Evolutionary conservation across 2,888 invertebrate genomes (phyloP).

Genomic region (Priocnemis perturbator): DNA sequence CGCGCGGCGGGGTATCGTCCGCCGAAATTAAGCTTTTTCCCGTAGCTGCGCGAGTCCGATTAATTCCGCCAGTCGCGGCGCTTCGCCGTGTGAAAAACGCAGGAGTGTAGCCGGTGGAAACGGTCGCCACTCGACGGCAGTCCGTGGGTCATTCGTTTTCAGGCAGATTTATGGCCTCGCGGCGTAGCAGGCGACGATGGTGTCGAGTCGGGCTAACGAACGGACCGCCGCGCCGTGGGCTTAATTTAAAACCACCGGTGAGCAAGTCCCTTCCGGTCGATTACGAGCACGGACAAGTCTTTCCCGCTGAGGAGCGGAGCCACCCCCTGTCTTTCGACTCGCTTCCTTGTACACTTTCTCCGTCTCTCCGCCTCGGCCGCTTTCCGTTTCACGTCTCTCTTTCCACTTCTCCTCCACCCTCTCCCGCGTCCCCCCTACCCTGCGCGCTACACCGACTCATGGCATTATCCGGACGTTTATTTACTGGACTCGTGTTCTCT

Average conservation of each 20-base stretch:
- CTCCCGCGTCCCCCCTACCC: conserved; percentile 3
- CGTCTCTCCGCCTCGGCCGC: conserved; percentile 12
- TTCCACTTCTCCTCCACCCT: conserved; percentile 22
- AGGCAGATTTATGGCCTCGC: conserved; percentile 55
- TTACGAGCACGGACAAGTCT: conserved; percentile 62
- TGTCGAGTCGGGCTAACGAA: conserved; percentile 56
- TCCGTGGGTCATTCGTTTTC: conserved; percentile 49
- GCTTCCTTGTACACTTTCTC: conserved; percentile 38
- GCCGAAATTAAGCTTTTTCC: conserved; percentile 4
- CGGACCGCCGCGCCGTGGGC: conserved; percentile 46
- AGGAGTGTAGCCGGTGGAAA: conserved; percentile 28
- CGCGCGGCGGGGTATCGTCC: not conserved
- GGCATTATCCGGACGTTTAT: conserved; percentile 67
- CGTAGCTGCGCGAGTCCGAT: conserved; percentile 33
- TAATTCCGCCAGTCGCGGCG: conserved; percentile 36
- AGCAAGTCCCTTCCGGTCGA: conserved; percentile 65
- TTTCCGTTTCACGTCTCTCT: conserved; percentile 18
- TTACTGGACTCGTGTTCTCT: conserved; percentile 66
- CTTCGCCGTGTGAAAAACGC: conserved; percentile 35
- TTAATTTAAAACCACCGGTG: conserved; percentile 62
- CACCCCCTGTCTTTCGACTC: conserved; percentile 29
- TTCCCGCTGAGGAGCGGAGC: conserved; percentile 35
- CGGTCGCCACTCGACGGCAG: conserved; percentile 21
- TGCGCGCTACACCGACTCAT: conserved; percentile 10
- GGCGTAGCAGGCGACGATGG: conserved; percentile 50